Base-by-base conservation (phyloP, 2,113 vertebrate genomes). In the Strigops habroptila region DNA sequence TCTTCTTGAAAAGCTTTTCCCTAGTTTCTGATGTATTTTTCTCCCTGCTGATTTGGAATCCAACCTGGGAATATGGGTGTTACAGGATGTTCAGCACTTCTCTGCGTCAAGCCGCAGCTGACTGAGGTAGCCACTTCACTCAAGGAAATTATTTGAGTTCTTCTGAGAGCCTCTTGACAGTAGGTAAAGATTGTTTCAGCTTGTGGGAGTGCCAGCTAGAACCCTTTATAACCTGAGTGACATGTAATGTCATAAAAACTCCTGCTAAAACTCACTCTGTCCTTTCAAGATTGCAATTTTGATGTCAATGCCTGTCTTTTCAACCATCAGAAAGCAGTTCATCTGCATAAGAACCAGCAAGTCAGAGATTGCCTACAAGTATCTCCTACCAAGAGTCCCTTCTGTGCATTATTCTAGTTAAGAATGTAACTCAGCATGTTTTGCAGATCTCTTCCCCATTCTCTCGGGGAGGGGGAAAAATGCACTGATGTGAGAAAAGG, bases 71-170 rank as follows among this genome's bases (percentile, higher is more conserved):
- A 51, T 3, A 35, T 1, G 76, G 52, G 75, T 48, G 71, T 83
- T 70, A 18, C 83, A 83, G 55, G 81, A 81, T 33, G 71, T 53
- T 49, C 91, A 89, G 88, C 83, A 73, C 74, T 76, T 10, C 65
- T 53, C 70, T 82, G 84, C 39, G 10, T 91, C 95, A 92, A 80
- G 28, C 89, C 10, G 14, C 81, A 89, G 92, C 77, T 91, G 88
- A 91, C 94, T 82, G 92, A 92, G 91, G 92, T 52, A 91, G 91
- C 95, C 91, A 96, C 88, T 96, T 93, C 80, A 86, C 86, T 39
- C 53, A 7, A 91, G 91, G 81, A 89, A 93, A 94, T 94, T 89
- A 94, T 96, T 92, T 93, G 92, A 97, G 76, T 86, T 95, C 86
- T 95, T 79, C 83, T 95, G 71, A 94, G 88, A 95, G 86, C 76